Percentiles rank a stretch among this genome's conserved stretches.
These are phyloP conservation scores for Gambusia holbrooki DNA, from an alignment of 2,113 vertebrate genomes.

Conservation along the genomic window DNA sequence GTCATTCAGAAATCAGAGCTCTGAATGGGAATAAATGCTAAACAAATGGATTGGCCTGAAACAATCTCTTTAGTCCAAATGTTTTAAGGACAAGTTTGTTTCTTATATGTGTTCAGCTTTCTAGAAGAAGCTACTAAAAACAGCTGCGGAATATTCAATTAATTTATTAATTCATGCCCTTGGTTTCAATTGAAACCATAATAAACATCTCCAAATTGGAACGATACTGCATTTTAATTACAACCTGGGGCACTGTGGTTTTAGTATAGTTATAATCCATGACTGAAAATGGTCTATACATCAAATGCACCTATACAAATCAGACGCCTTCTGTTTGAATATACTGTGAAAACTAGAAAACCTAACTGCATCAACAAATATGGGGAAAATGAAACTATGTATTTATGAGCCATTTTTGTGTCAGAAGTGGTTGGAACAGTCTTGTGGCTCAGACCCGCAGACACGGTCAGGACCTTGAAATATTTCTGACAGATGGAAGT, in stretches of 20 bases:
- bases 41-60: not conserved
- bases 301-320: slow-evolving; percentile 8
- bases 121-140: not conserved
- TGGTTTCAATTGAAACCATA: too few relatives aligned
- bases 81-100: too few relatives aligned
- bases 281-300: not conserved
- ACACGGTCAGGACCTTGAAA: slow-evolving; percentile 1
- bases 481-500: slow-evolving; percentile 6
- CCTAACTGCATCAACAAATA: not conserved
- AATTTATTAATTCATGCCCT: too few relatives aligned
- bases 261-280: not conserved
- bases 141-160: too few relatives aligned
- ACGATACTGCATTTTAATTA: not conserved
- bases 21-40: not conserved
- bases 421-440: slow-evolving; percentile 8
- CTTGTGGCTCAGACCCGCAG: not conserved
- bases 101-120: not conserved
- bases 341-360: not conserved
- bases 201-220: too few relatives aligned
- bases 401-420: slow-evolving; percentile 19
- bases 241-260: not conserved
- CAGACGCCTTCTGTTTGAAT: slow-evolving; percentile 1
- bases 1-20: not conserved
- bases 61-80: not conserved
- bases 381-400: not conserved